Evolutionary conservation across 2,888 invertebrate genomes (phyloP), one percentile per base, ranked within the genome.

Genomic region (Mycogona germanica): DNA sequence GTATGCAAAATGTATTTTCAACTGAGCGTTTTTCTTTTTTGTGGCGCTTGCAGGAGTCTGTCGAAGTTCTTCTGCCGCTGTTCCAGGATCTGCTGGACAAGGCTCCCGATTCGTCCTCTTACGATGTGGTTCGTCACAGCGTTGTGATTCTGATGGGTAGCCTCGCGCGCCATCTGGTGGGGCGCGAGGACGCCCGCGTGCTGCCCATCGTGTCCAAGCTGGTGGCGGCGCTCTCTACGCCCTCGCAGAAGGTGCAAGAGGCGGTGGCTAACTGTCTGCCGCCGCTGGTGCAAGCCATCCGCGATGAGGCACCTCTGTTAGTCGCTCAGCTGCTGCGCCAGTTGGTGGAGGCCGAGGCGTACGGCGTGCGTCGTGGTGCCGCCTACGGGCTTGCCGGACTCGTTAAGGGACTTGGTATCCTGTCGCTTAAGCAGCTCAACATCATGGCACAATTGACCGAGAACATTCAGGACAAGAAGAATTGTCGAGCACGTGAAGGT

Each of bases 121-220:
- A 80, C 68, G 98, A 98, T 72, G 83, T 87, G 14, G 88, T 95
- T 51, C 81, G 97, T 21, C 95, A 97, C 70, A 87, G 92, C 58
- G 92, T 98, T 52, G 92, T 98, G 52, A 87, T 98, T 67, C 75
- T 98, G 53, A 92, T 98, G 85, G 98, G 98, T 3, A 91, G 89
- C 0, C 75, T 98, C 62, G 97, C 97, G n/a, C 79, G 89, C 41
- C 95, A 97, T 77, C 78, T 97, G 64, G 89, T 87, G 63, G n/a
- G n/a, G n/a, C 87, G 87, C 58, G 82, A 82, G 59, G 93, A 96
- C 72, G 78, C 81, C 2, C 76, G 91, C 65, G 84, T 96, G 62
- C 85, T 87, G 66, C 93, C 96, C n/a, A 97, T 98, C 64, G 84
- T 97, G 7, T 79, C 82, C 63, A 78, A 95, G 56, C 75, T 98